These are phyloP conservation scores for Oceanodroma tethys DNA, from an alignment of 2,113 vertebrate genomes.

Conservation along the genomic window DNA sequence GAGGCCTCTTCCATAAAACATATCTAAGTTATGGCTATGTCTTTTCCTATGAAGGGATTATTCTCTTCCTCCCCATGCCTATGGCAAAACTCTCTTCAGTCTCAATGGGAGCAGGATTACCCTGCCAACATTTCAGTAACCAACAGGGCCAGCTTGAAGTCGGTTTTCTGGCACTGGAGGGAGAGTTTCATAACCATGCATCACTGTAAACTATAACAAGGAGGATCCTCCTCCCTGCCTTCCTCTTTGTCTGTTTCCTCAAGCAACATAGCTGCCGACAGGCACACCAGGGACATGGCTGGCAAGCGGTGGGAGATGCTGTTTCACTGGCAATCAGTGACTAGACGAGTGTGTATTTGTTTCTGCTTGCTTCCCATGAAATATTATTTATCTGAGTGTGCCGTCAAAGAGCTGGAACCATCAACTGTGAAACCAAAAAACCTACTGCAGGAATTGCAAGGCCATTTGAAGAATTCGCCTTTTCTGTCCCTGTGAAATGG, in stretches of 20 bases:
- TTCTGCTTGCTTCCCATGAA: constrained; percentile 70
- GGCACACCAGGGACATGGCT: constrained; percentile 63
- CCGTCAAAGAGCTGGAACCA: constrained; percentile 31
- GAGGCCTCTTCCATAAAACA: background rate
- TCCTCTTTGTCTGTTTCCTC: constrained; percentile 66
- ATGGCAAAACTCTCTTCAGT: background rate
- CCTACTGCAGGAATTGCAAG: background rate
- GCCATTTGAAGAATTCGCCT: background rate
- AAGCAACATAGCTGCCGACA: constrained; percentile 38
- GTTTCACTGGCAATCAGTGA: constrained; percentile 65
- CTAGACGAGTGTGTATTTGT: constrained; percentile 60
- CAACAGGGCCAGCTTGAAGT: background rate
- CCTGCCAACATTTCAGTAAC: background rate
- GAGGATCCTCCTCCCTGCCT: constrained; percentile 53
- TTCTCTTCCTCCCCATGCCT: background rate
- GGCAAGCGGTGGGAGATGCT: constrained; percentile 65
- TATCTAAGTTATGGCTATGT: background rate
- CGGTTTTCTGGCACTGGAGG: constrained; percentile 57
- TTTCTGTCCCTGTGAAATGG: background rate
- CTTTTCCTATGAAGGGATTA: background rate
- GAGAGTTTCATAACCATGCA: constrained; percentile 56
- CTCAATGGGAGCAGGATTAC: background rate
- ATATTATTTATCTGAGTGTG: constrained; percentile 54
- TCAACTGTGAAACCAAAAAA: constrained; percentile 31
- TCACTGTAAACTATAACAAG: constrained; percentile 36